A percentile compares a stretch with the other conserved stretches of the same genome.
Evolutionary conservation across 1,140 invertebrate genomes (phyloP).

Genomic region (Stegodyphus dumicola): DNA sequence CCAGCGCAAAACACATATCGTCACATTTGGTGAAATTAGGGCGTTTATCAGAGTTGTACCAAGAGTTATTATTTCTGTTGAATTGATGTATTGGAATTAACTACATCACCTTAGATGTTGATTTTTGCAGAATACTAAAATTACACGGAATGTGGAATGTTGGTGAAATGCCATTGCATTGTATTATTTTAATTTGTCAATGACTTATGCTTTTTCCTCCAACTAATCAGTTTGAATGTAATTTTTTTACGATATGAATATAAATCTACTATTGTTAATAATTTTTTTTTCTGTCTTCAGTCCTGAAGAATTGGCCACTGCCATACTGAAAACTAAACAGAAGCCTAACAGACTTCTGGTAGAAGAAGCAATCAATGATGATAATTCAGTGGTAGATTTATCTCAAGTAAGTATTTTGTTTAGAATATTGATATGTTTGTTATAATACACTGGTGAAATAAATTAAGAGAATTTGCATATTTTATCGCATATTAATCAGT

Average conservation of each 20-base stretch:
- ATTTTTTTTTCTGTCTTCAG: conserved; percentile 45
- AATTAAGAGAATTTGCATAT: too few species aligned
- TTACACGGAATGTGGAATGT: too few species aligned
- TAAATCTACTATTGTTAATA: neutral
- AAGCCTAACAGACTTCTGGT: conserved; percentile 98
- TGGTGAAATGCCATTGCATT: too few species aligned
- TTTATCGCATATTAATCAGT: too few species aligned
- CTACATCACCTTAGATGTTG: too few species aligned
- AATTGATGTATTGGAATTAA: too few species aligned
- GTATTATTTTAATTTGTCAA: too few species aligned
- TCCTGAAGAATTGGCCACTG: conserved; percentile 93
- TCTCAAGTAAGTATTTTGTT: conserved; percentile 78
- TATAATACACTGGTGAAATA: neutral
- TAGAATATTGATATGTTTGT: neutral
- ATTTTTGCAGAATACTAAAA: too few species aligned
- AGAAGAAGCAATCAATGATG: conserved; percentile 97
- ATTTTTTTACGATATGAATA: neutral
- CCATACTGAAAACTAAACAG: conserved; percentile 96
- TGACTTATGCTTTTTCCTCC: neutral
- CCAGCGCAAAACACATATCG: too few species aligned
- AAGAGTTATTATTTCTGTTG: too few species aligned
- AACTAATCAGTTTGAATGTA: neutral
- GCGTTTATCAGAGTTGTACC: too few species aligned
- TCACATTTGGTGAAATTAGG: too few species aligned
- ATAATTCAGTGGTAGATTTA: conserved; percentile 96